phyloP scores from a whole-genome alignment of 2,797 vertebrate genomes.

The Channa striata region DNA sequence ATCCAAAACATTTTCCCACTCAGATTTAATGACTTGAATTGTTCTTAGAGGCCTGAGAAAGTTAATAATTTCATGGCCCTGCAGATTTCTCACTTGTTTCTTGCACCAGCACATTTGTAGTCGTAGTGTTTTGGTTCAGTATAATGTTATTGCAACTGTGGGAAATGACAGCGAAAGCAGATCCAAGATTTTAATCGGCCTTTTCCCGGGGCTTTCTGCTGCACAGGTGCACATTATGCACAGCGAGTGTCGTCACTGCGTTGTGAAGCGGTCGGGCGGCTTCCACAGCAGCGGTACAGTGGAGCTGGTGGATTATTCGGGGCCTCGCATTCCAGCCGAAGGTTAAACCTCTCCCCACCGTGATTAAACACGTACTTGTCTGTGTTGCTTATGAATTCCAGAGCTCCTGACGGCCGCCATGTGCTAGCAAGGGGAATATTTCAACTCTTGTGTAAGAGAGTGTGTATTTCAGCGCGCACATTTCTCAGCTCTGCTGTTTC shows the following conservation, averaged over 20 bases:
- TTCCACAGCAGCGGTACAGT: slow-evolving; percentile 50
- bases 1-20: neutral
- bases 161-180: neutral
- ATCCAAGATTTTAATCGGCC: neutral
- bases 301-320: slow-evolving; percentile 68
- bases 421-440: slow-evolving; percentile 69
- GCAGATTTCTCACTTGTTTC: neutral
- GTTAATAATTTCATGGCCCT: neutral
- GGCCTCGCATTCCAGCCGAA: slow-evolving; percentile 76
- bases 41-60: neutral
- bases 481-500: slow-evolving; percentile 29
- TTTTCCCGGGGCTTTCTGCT: too few species aligned
- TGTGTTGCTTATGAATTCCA: slow-evolving; percentile 83
- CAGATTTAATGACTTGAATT: neutral
- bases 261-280: slow-evolving; percentile 25
- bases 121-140: neutral
- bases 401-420: slow-evolving; percentile 67
- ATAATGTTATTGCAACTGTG: too few species aligned
- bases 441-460: slow-evolving; percentile 50
- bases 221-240: slow-evolving; percentile 6
- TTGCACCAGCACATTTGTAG: neutral
- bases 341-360: slow-evolving; percentile 77
- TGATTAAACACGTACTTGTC: slow-evolving; percentile 80
- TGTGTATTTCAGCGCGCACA: slow-evolving; percentile 24
- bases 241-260: slow-evolving; percentile 3